Evolutionary conservation across 1,140 invertebrate species (phyloP).

Genomic region (Ephestia elutella): DNA sequence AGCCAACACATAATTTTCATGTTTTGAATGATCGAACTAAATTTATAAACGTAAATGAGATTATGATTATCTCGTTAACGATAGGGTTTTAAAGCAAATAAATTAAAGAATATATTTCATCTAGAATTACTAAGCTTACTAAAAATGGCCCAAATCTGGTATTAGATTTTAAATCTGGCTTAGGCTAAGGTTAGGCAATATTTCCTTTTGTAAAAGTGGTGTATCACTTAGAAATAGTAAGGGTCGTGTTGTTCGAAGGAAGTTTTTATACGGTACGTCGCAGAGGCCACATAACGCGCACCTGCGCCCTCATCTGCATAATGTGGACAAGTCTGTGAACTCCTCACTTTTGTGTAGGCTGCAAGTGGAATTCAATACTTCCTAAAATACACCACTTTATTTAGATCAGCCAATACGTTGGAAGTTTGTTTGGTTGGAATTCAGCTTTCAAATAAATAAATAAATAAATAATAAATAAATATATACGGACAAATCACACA

Average conservation of each 20-base stretch:
- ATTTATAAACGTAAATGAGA: slow-evolving; percentile 8
- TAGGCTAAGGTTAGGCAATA: background rate
- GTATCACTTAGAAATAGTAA: slow-evolving; percentile 49
- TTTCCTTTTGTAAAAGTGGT: background rate
- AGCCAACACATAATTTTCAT: background rate
- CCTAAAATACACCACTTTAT: background rate
- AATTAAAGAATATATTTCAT: too few species aligned
- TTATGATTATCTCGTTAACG: slow-evolving; percentile 9
- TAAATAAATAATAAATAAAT: too few species aligned
- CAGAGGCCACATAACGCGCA: slow-evolving; percentile 54
- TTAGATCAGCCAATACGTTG: background rate
- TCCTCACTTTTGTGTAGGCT: slow-evolving; percentile 27
- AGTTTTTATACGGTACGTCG: slow-evolving; percentile 56
- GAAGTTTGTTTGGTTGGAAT: too few species aligned
- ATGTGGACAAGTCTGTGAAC: slow-evolving; percentile 63
- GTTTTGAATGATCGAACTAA: background rate
- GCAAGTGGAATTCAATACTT: background rate
- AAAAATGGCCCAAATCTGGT: too few species aligned
- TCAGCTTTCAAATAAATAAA: too few species aligned
- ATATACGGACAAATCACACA: too few species aligned
- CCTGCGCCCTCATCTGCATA: slow-evolving; percentile 65
- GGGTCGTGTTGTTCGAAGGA: slow-evolving; percentile 52
- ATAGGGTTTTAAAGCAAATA: too few species aligned
- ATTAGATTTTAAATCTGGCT: background rate
- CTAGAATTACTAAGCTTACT: too few species aligned